Evolutionary conservation across 2,113 vertebrate genomes (phyloP).

Genomic region (Petaurus breviceps): DNA sequence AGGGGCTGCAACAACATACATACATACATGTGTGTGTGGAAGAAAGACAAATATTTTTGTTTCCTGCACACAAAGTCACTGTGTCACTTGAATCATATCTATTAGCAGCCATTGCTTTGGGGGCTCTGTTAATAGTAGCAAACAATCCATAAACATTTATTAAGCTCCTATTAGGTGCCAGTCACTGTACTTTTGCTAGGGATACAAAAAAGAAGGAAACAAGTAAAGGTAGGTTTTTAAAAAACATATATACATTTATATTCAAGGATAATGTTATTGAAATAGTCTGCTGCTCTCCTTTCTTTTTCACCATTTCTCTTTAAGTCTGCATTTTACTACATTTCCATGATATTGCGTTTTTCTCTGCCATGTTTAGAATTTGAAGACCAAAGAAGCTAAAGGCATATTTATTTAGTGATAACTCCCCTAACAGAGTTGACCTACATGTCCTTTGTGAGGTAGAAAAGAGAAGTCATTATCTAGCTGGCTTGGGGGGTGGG

Average conservation of each 20-base stretch:
- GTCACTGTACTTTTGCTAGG: background rate
- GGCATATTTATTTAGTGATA: too few relatives aligned
- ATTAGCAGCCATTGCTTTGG: constrained; percentile 39
- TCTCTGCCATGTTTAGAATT: too few relatives aligned
- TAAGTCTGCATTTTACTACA: too few relatives aligned
- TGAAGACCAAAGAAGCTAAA: too few relatives aligned
- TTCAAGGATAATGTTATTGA: too few relatives aligned
- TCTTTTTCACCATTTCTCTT: too few relatives aligned
- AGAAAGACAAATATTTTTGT: constrained; percentile 23
- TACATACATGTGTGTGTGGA: background rate
- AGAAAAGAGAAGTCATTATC: too few relatives aligned
- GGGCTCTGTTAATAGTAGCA: constrained; percentile 36
- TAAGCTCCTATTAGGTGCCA: background rate
- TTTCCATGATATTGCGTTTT: too few relatives aligned
- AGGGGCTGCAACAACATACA: background rate
- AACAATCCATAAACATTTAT: constrained; percentile 26
- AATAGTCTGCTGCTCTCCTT: too few relatives aligned
- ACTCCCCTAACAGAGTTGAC: too few relatives aligned
- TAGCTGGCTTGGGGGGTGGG: too few relatives aligned
- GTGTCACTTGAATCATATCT: constrained; percentile 22
- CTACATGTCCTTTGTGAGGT: too few relatives aligned
- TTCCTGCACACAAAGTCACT: background rate
- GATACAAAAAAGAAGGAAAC: background rate
- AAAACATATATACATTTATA: background rate
- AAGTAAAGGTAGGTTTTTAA: background rate